phyloP scores from a whole-genome alignment of 2,113 vertebrate genomes.

The Gyps fulvus region DNA sequence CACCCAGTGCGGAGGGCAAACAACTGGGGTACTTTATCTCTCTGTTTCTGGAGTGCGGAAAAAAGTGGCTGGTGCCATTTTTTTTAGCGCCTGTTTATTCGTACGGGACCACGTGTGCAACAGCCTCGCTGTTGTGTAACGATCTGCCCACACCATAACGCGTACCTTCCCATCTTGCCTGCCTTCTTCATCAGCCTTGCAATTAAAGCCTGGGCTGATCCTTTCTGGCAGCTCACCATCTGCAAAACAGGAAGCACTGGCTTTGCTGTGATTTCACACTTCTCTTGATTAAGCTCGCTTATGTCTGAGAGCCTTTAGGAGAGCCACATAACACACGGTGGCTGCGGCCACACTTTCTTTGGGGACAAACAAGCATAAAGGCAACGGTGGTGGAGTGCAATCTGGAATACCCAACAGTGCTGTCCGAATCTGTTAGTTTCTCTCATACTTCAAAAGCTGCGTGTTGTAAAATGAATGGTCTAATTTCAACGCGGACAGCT shows the following conservation, averaged over 20 bases:
- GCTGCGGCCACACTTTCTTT: accelerated
- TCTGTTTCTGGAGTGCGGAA: neutral
- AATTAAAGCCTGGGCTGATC: constrained; percentile 64
- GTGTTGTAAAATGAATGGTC: neutral
- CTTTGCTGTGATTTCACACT: constrained; percentile 64
- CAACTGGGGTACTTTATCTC: neutral
- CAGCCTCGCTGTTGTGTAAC: constrained; percentile 17
- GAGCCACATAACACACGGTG: neutral
- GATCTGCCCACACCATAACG: constrained; percentile 6
- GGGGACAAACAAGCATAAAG: neutral
- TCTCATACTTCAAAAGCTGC: neutral
- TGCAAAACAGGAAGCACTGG: constrained; percentile 48
- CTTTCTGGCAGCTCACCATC: constrained; percentile 69
- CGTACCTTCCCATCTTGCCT: constrained; percentile 11
- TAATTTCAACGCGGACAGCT: neutral
- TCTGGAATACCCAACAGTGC: neutral
- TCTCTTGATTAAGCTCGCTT: constrained; percentile 18
- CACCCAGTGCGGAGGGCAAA: neutral
- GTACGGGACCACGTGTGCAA: neutral
- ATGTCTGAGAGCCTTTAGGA: constrained; percentile 6
- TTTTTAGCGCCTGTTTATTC: neutral
- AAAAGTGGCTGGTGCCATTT: neutral
- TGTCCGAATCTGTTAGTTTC: neutral
- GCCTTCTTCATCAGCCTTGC: constrained; percentile 38
- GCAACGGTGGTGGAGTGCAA: neutral